Percentiles rank a stretch among this genome's conserved stretches.
Evolutionary conservation across 2,888 invertebrate species (phyloP).

Genomic region (Acleris cristana): DNA sequence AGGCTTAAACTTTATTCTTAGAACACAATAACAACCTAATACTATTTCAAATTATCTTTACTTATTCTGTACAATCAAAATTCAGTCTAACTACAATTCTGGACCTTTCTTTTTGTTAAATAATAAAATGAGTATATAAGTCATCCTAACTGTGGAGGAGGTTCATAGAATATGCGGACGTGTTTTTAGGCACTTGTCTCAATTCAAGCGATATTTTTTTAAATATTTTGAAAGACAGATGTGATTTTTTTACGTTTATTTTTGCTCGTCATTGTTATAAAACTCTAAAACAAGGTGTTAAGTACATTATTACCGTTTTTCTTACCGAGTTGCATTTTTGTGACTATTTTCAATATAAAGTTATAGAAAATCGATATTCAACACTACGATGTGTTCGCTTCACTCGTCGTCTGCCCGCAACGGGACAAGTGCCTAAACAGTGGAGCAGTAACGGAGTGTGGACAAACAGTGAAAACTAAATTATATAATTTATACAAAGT

Average conservation of each 20-base stretch:
- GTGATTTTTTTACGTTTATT: too few relatives aligned
- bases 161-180: too few relatives aligned
- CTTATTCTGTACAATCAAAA: constrained; percentile 4
- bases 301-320: too few relatives aligned
- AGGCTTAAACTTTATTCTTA: too few relatives aligned
- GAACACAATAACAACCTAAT: constrained; percentile 1
- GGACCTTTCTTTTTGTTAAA: neutral
- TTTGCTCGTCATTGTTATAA: too few relatives aligned
- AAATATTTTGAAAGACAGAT: neutral
- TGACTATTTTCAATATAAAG: too few relatives aligned
- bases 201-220: neutral
- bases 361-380: neutral
- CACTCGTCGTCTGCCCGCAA: neutral
- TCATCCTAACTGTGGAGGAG: neutral
- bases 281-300: too few relatives aligned
- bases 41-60: neutral
- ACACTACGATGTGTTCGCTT: neutral
- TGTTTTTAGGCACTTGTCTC: neutral
- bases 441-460: constrained; percentile 49
- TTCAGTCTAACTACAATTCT: neutral
- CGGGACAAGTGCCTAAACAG: constrained; percentile 16
- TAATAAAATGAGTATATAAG: neutral
- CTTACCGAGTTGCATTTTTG: too few relatives aligned
- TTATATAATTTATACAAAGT: constrained; percentile 62
- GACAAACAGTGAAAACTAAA: constrained; percentile 50